Conservation (phyloP, 2,113 vertebrate genomes). For the Xiphias gladius region DNA sequence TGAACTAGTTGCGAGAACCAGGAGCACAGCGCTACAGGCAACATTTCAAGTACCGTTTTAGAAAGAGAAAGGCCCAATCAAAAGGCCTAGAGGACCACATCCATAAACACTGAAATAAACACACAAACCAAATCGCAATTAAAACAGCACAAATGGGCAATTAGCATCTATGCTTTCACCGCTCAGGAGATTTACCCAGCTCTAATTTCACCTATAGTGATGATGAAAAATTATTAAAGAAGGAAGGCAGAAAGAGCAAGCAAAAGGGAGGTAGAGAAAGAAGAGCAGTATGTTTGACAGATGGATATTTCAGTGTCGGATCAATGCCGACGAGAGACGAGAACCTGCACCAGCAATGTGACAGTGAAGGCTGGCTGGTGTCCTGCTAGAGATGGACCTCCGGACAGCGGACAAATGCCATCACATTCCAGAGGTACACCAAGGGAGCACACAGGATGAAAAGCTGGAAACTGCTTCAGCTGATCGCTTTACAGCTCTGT, state of each 20-base stretch:
- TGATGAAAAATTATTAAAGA: conserved; percentile 12
- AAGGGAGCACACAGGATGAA: conserved; percentile 39
- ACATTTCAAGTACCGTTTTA: conserved; percentile 61
- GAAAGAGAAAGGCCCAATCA: conserved; percentile 45
- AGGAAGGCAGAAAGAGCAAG: conserved; percentile 25
- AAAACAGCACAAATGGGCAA: conserved; percentile 62
- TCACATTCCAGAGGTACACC: conserved; percentile 62
- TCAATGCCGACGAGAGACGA: conserved; percentile 74
- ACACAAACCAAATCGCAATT: conserved; percentile 52
- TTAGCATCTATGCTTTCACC: conserved; percentile 34
- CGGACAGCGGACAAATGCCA: conserved; percentile 67
- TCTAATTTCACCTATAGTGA: conserved; percentile 31
- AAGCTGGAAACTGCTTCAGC: conserved; percentile 42
- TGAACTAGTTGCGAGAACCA: conserved; percentile 54
- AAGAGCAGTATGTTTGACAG: conserved; percentile 76
- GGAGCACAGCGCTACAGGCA: conserved; percentile 55
- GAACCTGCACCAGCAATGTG: conserved; percentile 73
- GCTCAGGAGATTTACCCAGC: conserved; percentile 9
- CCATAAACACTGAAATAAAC: conserved; percentile 45
- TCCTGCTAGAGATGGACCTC: conserved; percentile 75
- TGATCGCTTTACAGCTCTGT: conserved; percentile 41
- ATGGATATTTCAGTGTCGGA: conserved; percentile 79
- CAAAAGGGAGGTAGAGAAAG: conserved; percentile 31
- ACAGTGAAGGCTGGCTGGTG: conserved; percentile 75
- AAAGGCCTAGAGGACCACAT: conserved; percentile 43